phyloP scores from a whole-genome alignment of 2,888 invertebrate species.

The Chouioia cunea region DNA sequence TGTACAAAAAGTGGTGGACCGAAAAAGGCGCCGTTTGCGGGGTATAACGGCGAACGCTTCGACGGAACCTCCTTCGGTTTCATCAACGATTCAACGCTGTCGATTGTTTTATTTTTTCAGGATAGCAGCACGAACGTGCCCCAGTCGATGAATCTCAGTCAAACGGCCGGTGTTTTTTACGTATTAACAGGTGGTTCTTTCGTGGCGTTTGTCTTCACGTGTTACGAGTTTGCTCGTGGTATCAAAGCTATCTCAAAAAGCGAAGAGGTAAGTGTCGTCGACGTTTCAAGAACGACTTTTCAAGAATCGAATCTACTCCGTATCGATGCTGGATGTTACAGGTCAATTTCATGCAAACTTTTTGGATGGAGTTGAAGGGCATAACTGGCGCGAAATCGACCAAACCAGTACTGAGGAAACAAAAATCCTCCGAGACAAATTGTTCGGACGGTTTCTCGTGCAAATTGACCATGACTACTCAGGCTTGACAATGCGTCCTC shows the following conservation, averaged over 20 bases:
- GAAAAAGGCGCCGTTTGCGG: conserved; percentile 76
- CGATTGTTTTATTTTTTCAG: background rate
- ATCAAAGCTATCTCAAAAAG: conserved; percentile 70
- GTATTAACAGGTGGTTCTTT: conserved; percentile 79
- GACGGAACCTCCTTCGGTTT: background rate
- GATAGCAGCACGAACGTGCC: conserved; percentile 64
- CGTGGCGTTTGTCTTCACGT: conserved; percentile 77
- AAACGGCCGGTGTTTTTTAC: conserved; percentile 88
- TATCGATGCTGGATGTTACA: conserved; percentile 63
- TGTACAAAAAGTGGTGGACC: conserved; percentile 86
- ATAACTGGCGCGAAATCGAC: conserved; percentile 73
- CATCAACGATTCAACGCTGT: background rate
- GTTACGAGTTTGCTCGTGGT: conserved; percentile 76
- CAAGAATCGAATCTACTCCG: background rate
- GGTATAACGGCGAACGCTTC: conserved; percentile 64
- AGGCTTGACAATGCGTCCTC: conserved; percentile 12
- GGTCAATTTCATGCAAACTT: conserved; percentile 71
- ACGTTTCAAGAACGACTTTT: background rate
- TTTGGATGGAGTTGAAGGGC: conserved; percentile 79
- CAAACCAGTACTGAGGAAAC: conserved; percentile 69
- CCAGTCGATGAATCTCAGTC: conserved; percentile 80
- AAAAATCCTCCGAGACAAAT: conserved; percentile 29
- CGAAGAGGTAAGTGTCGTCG: conserved; percentile 67
- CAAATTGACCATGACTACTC: conserved; percentile 39
- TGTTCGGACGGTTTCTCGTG: conserved; percentile 29